These are phyloP conservation scores for Phaethon lepturus DNA, from an alignment of 2,113 vertebrate species.

Conservation along the genomic window DNA sequence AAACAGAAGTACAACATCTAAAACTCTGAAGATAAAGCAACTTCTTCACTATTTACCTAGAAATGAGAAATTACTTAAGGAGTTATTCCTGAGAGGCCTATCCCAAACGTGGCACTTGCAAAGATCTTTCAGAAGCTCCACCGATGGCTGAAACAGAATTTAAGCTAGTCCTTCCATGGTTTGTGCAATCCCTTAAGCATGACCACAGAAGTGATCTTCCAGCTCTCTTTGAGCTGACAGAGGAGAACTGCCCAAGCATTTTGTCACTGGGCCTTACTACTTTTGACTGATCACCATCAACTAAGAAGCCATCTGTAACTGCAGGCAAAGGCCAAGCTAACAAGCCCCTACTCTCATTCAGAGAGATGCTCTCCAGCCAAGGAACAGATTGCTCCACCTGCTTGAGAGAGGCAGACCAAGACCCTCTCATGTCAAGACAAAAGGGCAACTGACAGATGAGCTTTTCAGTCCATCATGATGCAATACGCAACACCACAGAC, in stretches of 20 bases:
- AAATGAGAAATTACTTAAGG: background rate
- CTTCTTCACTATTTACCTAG: background rate
- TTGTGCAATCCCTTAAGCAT: background rate
- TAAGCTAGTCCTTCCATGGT: background rate
- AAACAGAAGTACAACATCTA: background rate
- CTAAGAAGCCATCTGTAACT: background rate
- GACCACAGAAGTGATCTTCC: background rate
- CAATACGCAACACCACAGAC: background rate
- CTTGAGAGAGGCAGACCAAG: background rate
- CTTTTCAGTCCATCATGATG: background rate
- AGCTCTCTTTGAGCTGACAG: background rate
- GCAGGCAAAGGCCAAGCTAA: background rate
- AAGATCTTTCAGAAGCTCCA: background rate
- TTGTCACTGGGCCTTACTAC: background rate
- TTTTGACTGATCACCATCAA: background rate
- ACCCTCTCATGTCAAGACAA: rapidly evolving
- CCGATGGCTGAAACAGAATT: background rate
- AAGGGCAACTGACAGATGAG: background rate
- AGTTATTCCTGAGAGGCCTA: background rate
- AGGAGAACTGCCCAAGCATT: background rate
- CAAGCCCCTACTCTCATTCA: background rate
- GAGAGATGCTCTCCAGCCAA: background rate
- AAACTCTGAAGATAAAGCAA: background rate
- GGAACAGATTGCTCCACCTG: background rate
- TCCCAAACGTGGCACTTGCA: rapidly evolving